Percentiles rank a stretch among this genome's conserved stretches.
Conservation (phyloP, 2,797 vertebrate species). For the Kryptolebias ocellatus region DNA sequence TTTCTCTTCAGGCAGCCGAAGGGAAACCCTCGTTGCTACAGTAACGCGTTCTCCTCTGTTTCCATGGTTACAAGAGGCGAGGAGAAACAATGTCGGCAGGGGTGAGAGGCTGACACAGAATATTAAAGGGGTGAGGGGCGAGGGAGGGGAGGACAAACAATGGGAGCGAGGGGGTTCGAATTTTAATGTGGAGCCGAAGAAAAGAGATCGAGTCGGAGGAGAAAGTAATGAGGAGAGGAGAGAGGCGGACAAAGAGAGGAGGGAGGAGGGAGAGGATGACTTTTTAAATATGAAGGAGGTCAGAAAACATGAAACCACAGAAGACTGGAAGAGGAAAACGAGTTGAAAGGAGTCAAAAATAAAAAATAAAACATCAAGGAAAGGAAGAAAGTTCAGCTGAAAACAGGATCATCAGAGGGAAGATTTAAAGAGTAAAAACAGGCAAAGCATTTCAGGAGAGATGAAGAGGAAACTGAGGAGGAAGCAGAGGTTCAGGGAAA, state of each 20-base stretch:
- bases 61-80: constrained; percentile 81
- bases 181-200: constrained; percentile 70
- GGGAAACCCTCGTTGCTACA: constrained; percentile 76
- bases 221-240: constrained; percentile 58
- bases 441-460: neutral
- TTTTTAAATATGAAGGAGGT: neutral
- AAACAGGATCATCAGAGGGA: neutral
- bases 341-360: neutral
- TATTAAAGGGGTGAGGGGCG: constrained; percentile 56
- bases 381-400: neutral
- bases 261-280: constrained; percentile 21
- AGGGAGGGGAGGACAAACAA: constrained; percentile 61
- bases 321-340: neutral
- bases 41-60: constrained; percentile 80
- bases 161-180: constrained; percentile 62
- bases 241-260: constrained; percentile 26
- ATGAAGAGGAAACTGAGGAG: neutral
- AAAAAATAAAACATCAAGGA: neutral
- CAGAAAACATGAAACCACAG: neutral
- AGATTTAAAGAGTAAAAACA: no score
- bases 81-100: constrained; percentile 63
- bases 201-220: constrained; percentile 49
- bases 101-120: constrained; percentile 45
- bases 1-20: constrained; percentile 66
- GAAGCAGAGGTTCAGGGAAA: no score